These are phyloP conservation scores for Caranx melampygus DNA, from an alignment of 2,113 vertebrate genomes.

Conservation along the genomic window DNA sequence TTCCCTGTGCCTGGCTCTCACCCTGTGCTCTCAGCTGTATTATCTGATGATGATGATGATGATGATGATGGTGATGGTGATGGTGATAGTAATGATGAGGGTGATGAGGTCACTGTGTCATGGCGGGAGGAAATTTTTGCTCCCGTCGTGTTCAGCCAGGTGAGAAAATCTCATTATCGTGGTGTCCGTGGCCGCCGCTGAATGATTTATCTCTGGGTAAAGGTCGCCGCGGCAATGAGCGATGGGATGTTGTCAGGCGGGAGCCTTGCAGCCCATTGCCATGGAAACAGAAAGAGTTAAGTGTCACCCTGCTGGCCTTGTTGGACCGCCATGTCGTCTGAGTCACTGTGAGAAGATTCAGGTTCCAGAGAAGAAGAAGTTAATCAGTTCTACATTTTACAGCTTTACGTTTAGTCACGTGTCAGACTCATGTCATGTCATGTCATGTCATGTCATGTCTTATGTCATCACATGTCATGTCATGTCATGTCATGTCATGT, in stretches of 20 bases:
- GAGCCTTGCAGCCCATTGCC: constrained; percentile 28
- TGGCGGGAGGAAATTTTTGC: not conserved
- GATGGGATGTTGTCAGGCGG: constrained; percentile 13
- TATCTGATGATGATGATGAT: not conserved
- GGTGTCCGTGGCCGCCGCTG: constrained; percentile 30
- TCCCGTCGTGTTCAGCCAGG: constrained; percentile 39
- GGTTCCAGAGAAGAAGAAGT: not conserved
- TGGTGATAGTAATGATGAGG: not conserved
- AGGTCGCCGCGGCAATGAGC: constrained; percentile 58
- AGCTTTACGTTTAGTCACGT: no score
- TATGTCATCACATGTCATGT: no score
- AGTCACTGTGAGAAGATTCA: not conserved
- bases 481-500: no score
- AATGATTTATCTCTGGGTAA: constrained; percentile 60
- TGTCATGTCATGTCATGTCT: no score
- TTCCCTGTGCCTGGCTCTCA: no score
- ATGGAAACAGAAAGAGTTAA: constrained; percentile 44
- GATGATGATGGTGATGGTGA: no score
- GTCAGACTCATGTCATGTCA: no score
- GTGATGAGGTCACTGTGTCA: not conserved
- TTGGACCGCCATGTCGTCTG: not conserved
- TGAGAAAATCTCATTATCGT: constrained; percentile 53
- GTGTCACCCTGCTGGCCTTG: not conserved
- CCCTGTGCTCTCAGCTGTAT: not conserved
- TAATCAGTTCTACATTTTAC: no score